Evolutionary conservation across 2,888 invertebrate genomes (phyloP).

Genomic region (Empis stercorea): DNA sequence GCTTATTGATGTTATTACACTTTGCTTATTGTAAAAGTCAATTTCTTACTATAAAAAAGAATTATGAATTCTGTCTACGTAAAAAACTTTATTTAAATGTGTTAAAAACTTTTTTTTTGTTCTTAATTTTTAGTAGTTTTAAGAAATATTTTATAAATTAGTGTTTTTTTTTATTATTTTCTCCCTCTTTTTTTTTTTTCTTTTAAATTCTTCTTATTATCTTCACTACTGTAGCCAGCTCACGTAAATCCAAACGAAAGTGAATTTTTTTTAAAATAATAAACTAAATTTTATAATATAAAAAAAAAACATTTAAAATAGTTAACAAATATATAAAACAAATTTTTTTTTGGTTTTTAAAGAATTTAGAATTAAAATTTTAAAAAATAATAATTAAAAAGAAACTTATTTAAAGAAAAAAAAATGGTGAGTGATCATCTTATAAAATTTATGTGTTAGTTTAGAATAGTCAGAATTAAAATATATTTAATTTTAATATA

Average conservation of each 20-base stretch:
- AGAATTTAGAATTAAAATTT: not conserved
- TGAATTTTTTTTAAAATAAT: slow-evolving; percentile 11
- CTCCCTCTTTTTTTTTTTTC: not conserved
- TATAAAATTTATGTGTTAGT: not conserved
- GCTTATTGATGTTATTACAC: slow-evolving; percentile 18
- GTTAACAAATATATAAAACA: not conserved
- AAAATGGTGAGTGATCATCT: slow-evolving; percentile 9
- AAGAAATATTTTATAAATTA: not conserved
- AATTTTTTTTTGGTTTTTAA: too few relatives aligned
- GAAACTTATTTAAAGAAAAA: slow-evolving; percentile 3
- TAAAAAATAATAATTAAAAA: slow-evolving; percentile 1
- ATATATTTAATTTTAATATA: too few relatives aligned
- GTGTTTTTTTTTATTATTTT: not conserved
- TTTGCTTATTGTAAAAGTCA: slow-evolving; percentile 14
- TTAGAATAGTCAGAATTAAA: too few relatives aligned
- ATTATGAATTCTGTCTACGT: not conserved
- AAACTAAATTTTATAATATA: too few relatives aligned
- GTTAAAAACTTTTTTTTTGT: too few relatives aligned
- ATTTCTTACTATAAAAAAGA: too few relatives aligned
- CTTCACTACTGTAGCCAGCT: slow-evolving; percentile 15
- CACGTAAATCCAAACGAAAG: slow-evolving; percentile 19
- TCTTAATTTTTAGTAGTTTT: too few relatives aligned
- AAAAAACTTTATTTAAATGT: not conserved
- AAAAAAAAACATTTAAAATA: too few relatives aligned
- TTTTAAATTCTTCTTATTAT: too few relatives aligned